phyloP scores from a whole-genome alignment of 2,888 invertebrate species.

The Spatulosminthurus flaviceps region DNA sequence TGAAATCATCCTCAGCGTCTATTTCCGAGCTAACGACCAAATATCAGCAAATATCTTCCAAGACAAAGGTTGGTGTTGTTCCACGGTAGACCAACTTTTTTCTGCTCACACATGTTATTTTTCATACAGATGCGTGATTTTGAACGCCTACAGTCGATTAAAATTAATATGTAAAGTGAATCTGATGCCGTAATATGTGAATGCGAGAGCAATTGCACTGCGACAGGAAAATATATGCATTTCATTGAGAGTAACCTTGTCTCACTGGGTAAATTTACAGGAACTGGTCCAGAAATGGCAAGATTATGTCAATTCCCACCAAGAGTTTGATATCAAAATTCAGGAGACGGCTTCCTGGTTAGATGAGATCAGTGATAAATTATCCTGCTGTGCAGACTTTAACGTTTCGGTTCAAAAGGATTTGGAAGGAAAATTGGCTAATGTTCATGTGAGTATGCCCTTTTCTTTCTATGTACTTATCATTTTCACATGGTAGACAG shows the following conservation, averaged over 20 bases:
- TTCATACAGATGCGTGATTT: background rate
- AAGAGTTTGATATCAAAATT: slow-evolving; percentile 84
- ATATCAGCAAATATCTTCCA: slow-evolving; percentile 88
- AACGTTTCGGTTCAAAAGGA: slow-evolving; percentile 85
- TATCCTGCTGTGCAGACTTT: slow-evolving; percentile 86
- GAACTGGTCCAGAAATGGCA: slow-evolving; percentile 92
- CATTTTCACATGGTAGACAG: background rate
- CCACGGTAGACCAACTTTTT: background rate
- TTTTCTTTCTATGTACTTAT: background rate
- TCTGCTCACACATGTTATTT: background rate
- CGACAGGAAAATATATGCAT: background rate
- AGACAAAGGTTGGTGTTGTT: slow-evolving; percentile 74
- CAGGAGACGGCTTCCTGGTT: slow-evolving; percentile 86
- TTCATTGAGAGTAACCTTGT: background rate
- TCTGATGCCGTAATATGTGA: background rate
- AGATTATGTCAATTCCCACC: slow-evolving; percentile 85
- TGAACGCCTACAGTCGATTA: background rate
- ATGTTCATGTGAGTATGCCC: slow-evolving; percentile 70
- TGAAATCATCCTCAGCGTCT: slow-evolving; percentile 76
- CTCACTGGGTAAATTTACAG: slow-evolving; percentile 63
- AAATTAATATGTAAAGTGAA: background rate
- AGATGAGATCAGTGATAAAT: slow-evolving; percentile 80
- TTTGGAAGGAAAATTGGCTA: slow-evolving; percentile 82
- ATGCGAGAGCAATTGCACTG: background rate
- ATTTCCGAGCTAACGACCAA: slow-evolving; percentile 90